A percentile compares a stretch with the other conserved stretches of the same genome.
These are phyloP conservation scores for Lasioglossum vierecki DNA, from an alignment of 2,888 invertebrate genomes.

Conservation along the genomic window DNA sequence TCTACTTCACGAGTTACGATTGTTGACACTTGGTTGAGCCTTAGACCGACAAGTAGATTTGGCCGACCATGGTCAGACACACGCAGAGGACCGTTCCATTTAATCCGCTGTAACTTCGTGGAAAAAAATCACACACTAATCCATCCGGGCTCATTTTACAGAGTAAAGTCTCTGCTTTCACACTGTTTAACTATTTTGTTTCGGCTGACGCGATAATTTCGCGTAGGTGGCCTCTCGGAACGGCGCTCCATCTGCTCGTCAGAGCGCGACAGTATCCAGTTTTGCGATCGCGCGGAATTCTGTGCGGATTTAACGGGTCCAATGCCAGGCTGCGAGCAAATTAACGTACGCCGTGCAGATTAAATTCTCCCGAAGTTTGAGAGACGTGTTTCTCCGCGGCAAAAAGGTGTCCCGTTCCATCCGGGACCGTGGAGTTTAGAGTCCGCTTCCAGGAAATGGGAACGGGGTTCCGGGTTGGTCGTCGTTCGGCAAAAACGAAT, in stretches of 20 bases:
- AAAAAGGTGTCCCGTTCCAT: constrained; percentile 31
- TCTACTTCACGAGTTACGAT: no score
- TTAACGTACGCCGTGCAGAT: constrained; percentile 61
- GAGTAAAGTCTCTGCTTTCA: neutral
- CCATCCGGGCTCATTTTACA: neutral
- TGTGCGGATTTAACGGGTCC: constrained; percentile 66
- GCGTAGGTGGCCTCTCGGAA: constrained; percentile 35
- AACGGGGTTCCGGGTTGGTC: constrained; percentile 17
- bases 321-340: constrained; percentile 67
- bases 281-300: constrained; percentile 53
- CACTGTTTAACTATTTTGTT: neutral
- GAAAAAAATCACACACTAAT: neutral
- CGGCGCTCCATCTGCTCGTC: constrained; percentile 15
- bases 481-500: constrained; percentile 14
- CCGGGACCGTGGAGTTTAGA: constrained; percentile 6
- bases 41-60: neutral
- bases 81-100: neutral
- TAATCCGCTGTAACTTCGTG: neutral
- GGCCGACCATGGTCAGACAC: neutral
- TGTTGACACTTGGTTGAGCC: no score
- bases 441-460: constrained; percentile 19
- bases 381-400: constrained; percentile 39
- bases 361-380: constrained; percentile 63
- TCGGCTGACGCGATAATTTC: constrained; percentile 55
- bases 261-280: constrained; percentile 50